phyloP scores from a whole-genome alignment of 2,888 invertebrate species.

The Dendrolimus pini region DNA sequence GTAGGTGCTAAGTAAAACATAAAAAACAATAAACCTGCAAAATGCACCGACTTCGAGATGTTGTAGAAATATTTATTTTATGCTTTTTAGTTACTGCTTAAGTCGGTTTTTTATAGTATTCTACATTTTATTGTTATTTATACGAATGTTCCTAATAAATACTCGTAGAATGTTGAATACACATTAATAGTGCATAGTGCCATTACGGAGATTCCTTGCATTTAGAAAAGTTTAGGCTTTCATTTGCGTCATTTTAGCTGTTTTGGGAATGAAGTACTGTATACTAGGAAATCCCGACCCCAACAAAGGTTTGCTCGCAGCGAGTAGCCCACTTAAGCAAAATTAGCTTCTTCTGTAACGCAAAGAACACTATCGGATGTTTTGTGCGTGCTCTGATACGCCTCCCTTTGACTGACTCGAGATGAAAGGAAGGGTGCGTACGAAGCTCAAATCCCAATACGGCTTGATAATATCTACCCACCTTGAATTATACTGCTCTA shows the following conservation, averaged over 20 bases:
- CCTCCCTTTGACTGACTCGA: slow-evolving; percentile 51
- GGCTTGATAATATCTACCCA: slow-evolving; percentile 30
- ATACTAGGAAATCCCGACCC: slow-evolving; percentile 40
- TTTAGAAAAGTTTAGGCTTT: too few species aligned
- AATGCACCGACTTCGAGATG: too few species aligned
- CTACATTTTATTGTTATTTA: too few species aligned
- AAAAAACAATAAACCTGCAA: too few species aligned
- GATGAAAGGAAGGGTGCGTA: slow-evolving; percentile 51
- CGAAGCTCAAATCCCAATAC: slow-evolving; percentile 39
- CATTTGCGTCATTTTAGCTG: slow-evolving; percentile 45
- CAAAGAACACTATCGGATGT: slow-evolving; percentile 73
- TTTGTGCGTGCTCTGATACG: slow-evolving; percentile 57
- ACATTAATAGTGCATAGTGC: too few species aligned
- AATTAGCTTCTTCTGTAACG: slow-evolving; percentile 73
- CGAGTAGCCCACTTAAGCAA: slow-evolving; percentile 74
- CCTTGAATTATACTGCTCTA: slow-evolving; percentile 6
- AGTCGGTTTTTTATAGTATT: too few species aligned
- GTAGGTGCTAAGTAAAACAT: too few species aligned
- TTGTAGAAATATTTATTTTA: too few species aligned
- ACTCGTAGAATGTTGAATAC: too few species aligned
- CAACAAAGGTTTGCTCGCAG: slow-evolving; percentile 34
- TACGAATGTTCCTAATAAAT: too few species aligned
- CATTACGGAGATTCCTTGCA: too few species aligned
- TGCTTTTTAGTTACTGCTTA: too few species aligned
- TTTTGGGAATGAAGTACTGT: slow-evolving; percentile 46